Evolutionary conservation across 1,140 invertebrate genomes (phyloP), one percentile per base, ranked within the genome.

Genomic region (Oryctes rhinoceros): DNA sequence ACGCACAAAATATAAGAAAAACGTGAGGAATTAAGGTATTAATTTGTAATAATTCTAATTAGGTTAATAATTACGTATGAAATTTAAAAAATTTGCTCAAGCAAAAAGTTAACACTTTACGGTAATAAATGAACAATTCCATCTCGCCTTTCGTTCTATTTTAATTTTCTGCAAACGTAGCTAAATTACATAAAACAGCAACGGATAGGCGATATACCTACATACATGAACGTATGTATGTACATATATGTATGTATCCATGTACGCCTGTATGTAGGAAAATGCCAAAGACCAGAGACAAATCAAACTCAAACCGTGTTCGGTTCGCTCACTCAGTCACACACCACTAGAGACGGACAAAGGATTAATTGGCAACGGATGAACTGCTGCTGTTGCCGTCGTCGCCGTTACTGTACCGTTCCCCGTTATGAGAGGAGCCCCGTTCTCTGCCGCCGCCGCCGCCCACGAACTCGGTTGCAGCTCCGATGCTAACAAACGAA

Each of bases 291-390:
- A 67, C 7, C 62, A 35, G 18, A 35, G 62, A 67, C 30, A 67
- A 67, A 67, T 67, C 62, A 18, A 67, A 67, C 62, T 67, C 62
- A 20, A 67, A 67, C 62, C 2, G 62, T 67, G 20, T 67, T 53
- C 49, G 18, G 62, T 67, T 67, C 62, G 62, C 18, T 67, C n/a
- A 11, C 49, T 67, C 62, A 67, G 62, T 67, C 62, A 67, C 62
- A 67, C 62, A 35, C 62, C n/a, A 67, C 62, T 35, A 35, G 62
- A 67, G 62, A 67, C n/a, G 62, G 20, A 67, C 62, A 67, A 67
- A 67, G 62, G 62, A 67, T 67, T 67, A 67, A 67, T 67, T 67
- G 62, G 62, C 62, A 67, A 67, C 62, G 62, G 62, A 67, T 67
- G 62, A 67, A 18, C 62, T 20, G 20, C 30, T 35, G 62, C 18